These are phyloP conservation scores for Iphiclides podalirius DNA, from an alignment of 2,888 invertebrate species.

Conservation along the genomic window DNA sequence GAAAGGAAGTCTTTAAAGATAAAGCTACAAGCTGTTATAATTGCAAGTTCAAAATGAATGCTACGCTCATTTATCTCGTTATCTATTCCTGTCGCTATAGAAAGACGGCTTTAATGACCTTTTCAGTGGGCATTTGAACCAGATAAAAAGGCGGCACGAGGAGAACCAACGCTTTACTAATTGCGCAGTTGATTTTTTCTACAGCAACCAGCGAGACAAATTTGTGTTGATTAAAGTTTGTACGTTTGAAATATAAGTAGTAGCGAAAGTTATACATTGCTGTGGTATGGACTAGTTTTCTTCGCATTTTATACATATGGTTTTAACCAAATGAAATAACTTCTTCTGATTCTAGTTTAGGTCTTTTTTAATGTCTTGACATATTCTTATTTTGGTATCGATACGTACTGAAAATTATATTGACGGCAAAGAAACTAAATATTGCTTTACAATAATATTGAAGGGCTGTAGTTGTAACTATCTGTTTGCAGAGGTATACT, in stretches of 20 bases:
- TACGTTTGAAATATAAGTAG: background rate
- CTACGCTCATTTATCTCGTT: constrained; percentile 9
- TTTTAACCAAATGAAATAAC: too few relatives aligned
- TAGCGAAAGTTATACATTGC: constrained; percentile 3
- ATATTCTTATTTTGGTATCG: too few relatives aligned
- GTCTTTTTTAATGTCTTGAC: too few relatives aligned
- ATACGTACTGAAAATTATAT: too few relatives aligned
- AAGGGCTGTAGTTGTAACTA: too few relatives aligned
- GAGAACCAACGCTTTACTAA: constrained; percentile 4
- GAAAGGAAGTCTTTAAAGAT: constrained; percentile 2
- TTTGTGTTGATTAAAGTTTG: background rate
- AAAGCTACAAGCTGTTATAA: constrained; percentile 17
- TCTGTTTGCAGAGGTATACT: too few relatives aligned
- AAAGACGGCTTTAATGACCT: constrained; percentile 14
- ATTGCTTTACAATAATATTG: too few relatives aligned
- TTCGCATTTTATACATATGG: too few relatives aligned
- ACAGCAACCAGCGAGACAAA: constrained; percentile 4
- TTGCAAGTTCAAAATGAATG: constrained; percentile 12
- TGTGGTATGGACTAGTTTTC: too few relatives aligned
- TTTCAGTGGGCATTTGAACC: constrained; percentile 13
- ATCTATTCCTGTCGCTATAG: constrained; percentile 16
- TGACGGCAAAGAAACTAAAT: too few relatives aligned
- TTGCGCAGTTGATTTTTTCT: constrained; percentile 6
- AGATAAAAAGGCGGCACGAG: constrained; percentile 10
- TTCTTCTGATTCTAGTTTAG: too few relatives aligned